Conservation (phyloP, 2,888 invertebrate species). For the Brachyopa scutellaris region DNA sequence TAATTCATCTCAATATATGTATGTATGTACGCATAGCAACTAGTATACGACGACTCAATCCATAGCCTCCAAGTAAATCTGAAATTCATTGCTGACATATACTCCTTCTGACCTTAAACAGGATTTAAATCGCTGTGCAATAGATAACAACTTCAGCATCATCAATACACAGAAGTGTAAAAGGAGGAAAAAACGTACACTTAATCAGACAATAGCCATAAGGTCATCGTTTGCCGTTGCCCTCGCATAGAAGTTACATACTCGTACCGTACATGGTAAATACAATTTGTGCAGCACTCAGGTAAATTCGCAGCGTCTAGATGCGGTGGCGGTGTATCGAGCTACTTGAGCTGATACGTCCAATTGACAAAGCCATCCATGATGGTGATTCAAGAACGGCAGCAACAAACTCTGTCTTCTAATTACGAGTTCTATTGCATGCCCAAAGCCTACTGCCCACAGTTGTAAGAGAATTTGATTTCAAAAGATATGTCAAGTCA, state of each 20-base stretch:
- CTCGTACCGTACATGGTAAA: conserved; percentile 45
- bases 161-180: conserved; percentile 55
- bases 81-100: conserved; percentile 16
- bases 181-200: conserved; percentile 38
- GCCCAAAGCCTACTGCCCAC: conserved; percentile 33
- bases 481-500: conserved; percentile 43
- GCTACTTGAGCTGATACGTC: conserved; percentile 46
- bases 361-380: conserved; percentile 67
- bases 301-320: neutral
- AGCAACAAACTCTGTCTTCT: conserved; percentile 39
- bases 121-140: conserved; percentile 10
- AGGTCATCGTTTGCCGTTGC: conserved; percentile 64
- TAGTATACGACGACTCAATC: conserved; percentile 32
- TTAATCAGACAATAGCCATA: conserved; percentile 62
- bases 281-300: conserved; percentile 4
- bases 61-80: conserved; percentile 38
- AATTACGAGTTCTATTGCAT: conserved; percentile 58
- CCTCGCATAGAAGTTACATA: conserved; percentile 53
- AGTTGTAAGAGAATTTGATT: conserved; percentile 48
- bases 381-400: conserved; percentile 23
- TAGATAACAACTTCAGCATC: conserved; percentile 28
- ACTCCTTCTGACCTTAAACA: neutral
- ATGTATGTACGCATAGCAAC: no score
- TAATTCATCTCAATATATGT: no score
- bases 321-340: conserved; percentile 34